Base-by-base conservation (phyloP, 2,888 invertebrate genomes). In the Macaria notata region DNA sequence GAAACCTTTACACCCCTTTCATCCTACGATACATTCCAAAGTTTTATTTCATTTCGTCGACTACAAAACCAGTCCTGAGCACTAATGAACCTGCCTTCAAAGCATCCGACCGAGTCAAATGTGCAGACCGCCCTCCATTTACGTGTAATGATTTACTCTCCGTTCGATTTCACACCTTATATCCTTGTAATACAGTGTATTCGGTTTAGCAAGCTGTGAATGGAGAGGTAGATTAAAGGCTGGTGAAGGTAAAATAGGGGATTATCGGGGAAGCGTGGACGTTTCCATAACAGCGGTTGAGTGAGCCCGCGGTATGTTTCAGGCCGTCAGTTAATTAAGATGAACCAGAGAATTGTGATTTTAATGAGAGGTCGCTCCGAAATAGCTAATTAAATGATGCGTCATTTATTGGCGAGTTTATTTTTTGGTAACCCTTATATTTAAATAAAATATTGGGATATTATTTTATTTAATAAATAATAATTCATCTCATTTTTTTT, bases 21-120 rank as follows among this genome's bases (percentile, higher is more conserved):
- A 65, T 63, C 6, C 6, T 41, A n/a, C 62, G 64, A 65, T 70
- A 70, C 62, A 65, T 33, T 3, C 41, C 67, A 58, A 70, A 61
- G 69, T 74, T 81, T 78, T 78, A 73, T 72, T 78, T 72, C 72
- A 71, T 82, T 77, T 76, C 75, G 65, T 67, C 66, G 72, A 65
- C 63, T 71, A 71, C 74, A 70, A 75, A 77, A 77, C 74, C 74
- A 75, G 73, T 75, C 73, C 72, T 69, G 76, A 78, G 69, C 79
- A 75, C 77, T 84, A 84, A 84, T 83, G 83, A 83, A 83, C 77
- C 77, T 74, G 75, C 76, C 76, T 79, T 77, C 73, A 75, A 68
- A 78, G 72, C 72, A 71, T 75, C 75, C 72, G 69, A 61, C 67
- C 65, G 70, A 61, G 66, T 73, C 59, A 72, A 75, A 76, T 72